These are phyloP conservation scores for Silurus glanis DNA, from an alignment of 2,113 vertebrate genomes.

Conservation along the genomic window DNA sequence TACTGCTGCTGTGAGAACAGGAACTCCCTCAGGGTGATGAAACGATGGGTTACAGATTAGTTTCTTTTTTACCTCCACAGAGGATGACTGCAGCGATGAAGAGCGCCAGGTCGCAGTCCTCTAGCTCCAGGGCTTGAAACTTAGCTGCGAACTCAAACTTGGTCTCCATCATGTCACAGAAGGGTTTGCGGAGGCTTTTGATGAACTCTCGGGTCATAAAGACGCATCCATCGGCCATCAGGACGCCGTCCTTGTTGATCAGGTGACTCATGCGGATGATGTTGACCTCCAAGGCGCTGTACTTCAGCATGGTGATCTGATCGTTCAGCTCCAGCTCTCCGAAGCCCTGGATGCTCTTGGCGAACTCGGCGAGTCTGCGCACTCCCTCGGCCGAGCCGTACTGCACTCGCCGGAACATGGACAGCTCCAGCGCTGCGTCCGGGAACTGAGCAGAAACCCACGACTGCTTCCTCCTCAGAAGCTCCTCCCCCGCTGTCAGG, in stretches of 20 bases:
- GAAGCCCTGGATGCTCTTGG: constrained; percentile 85
- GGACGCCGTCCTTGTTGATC: constrained; percentile 86
- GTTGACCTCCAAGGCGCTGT: constrained; percentile 83
- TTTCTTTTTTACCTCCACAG: constrained; percentile 75
- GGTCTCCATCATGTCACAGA: constrained; percentile 85
- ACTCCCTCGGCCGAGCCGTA: constrained; percentile 80
- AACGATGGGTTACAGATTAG: constrained; percentile 33
- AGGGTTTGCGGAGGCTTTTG: constrained; percentile 84
- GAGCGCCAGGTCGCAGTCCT: constrained; percentile 85
- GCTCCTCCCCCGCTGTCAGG: constrained; percentile 80
- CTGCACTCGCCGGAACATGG: constrained; percentile 82
- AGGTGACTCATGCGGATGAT: constrained; percentile 80
- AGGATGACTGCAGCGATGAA: constrained; percentile 87
- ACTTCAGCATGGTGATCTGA: constrained; percentile 86
- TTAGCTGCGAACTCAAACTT: constrained; percentile 86
- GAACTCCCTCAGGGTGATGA: too few relatives aligned
- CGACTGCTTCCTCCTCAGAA: constrained; percentile 76
- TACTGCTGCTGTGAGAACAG: neutral
- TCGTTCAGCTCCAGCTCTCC: constrained; percentile 82
- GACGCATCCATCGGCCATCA: constrained; percentile 79
- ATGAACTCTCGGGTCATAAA: constrained; percentile 88
- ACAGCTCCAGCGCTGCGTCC: constrained; percentile 80
- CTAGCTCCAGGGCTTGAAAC: constrained; percentile 85
- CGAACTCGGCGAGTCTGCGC: constrained; percentile 82
- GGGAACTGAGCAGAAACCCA: constrained; percentile 62